phyloP scores from a whole-genome alignment of 2,113 vertebrate genomes.

The human (Homo sapiens) region DNA sequence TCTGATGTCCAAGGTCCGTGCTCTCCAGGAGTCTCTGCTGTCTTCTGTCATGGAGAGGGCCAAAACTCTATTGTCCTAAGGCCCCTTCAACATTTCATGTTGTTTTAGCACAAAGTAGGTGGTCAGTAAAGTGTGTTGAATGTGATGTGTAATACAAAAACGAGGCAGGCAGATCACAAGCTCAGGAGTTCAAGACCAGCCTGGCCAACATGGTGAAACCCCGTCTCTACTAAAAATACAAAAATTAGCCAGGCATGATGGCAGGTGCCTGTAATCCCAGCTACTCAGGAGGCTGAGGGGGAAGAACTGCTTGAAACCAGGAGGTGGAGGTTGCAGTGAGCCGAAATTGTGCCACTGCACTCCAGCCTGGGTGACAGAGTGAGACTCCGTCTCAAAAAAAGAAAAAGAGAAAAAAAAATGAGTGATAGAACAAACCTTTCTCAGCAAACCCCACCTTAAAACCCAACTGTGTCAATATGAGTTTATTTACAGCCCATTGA shows the following conservation, averaged over 20 bases:
- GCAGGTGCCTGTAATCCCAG: too few relatives aligned
- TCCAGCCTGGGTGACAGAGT: too few relatives aligned
- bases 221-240: too few relatives aligned
- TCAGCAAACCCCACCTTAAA: neutral
- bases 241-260: too few relatives aligned
- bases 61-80: neutral
- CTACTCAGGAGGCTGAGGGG: too few relatives aligned
- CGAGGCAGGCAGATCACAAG: too few relatives aligned
- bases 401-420: neutral
- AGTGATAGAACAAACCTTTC: neutral
- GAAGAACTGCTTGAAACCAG: too few relatives aligned
- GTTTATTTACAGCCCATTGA: neutral
- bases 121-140: neutral
- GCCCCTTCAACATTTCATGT: neutral
- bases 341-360: too few relatives aligned
- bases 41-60: neutral
- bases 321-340: too few relatives aligned
- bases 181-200: too few relatives aligned
- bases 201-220: too few relatives aligned
- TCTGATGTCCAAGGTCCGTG: neutral
- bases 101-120: neutral
- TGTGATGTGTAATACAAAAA: neutral
- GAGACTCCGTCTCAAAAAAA: too few relatives aligned
- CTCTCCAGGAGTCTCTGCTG: neutral
- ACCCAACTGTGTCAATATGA: neutral